These are phyloP conservation scores for Stegastes partitus DNA, from an alignment of 2,113 vertebrate genomes.

Conservation along the genomic window DNA sequence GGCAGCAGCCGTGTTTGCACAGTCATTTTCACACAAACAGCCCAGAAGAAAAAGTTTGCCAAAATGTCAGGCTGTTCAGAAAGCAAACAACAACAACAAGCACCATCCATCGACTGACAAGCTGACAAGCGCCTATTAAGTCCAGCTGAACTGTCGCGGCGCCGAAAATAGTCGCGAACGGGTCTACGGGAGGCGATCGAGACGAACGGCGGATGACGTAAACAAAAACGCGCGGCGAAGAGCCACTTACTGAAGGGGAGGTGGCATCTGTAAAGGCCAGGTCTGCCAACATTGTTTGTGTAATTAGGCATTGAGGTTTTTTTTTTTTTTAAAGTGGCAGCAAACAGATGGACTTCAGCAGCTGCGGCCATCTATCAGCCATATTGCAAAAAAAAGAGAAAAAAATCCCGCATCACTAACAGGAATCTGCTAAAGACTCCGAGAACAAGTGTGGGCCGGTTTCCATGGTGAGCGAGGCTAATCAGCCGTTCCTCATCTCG, in stretches of 20 bases:
- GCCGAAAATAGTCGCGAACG: conserved; percentile 23
- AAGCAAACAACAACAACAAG: conserved; percentile 44
- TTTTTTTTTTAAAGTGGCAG: conserved; percentile 38
- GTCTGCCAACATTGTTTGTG: conserved; percentile 32
- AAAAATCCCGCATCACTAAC: conserved; percentile 2
- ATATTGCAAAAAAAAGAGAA: conserved; percentile 5
- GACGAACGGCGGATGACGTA: conserved; percentile 12
- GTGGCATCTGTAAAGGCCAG: conserved; percentile 34
- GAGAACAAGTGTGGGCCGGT: conserved; percentile 48
- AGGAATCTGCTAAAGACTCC: conserved; percentile 15
- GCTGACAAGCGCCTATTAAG: conserved; percentile 72
- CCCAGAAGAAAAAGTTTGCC: conserved; percentile 34
- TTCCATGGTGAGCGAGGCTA: conserved; percentile 66
- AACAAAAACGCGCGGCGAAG: neutral
- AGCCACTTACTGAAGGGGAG: neutral
- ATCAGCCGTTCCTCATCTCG: conserved; percentile 55
- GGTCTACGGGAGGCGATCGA: conserved; percentile 17
- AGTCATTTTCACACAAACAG: conserved; percentile 43
- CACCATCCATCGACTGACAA: conserved; percentile 56
- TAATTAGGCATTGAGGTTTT: conserved; percentile 33
- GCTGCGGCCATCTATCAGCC: conserved; percentile 50
- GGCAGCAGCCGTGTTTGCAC: conserved; percentile 28
- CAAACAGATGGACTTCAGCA: conserved; percentile 53
- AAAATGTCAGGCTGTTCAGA: conserved; percentile 49
- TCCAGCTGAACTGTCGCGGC: conserved; percentile 49